phyloP scores from a whole-genome alignment of 1,140 invertebrate species.

The Drosophila virilis region DNA sequence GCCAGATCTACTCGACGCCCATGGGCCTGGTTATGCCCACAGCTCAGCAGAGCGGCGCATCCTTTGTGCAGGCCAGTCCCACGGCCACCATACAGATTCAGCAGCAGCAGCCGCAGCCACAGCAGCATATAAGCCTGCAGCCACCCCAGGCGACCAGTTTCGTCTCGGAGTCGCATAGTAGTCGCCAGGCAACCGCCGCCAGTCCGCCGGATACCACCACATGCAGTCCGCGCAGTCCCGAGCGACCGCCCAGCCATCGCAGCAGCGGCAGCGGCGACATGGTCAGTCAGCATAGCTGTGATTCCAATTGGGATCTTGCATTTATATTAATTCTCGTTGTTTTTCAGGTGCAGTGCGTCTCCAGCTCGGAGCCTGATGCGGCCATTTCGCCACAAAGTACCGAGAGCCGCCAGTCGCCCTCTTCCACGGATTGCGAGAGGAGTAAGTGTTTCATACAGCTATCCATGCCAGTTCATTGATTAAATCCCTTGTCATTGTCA shows the following conservation, averaged over 20 bases:
- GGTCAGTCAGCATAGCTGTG: conserved; percentile 38
- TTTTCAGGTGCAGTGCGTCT: conserved; percentile 92
- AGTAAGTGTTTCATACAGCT: conserved; percentile 46
- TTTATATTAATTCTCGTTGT: not conserved
- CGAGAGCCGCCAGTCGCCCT: conserved; percentile 80
- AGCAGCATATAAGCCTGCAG: conserved; percentile 59
- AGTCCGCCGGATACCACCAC: conserved; percentile 92
- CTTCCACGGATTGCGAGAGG: conserved; percentile 76
- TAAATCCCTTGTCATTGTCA: not conserved
- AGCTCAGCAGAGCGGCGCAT: conserved; percentile 81
- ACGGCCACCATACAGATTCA: conserved; percentile 85
- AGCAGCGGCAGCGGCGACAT: conserved; percentile 84
- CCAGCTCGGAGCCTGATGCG: conserved; percentile 91
- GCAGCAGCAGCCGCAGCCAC: conserved; percentile 85
- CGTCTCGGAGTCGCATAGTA: conserved; percentile 58
- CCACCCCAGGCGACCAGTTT: conserved; percentile 73
- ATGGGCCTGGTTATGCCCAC: conserved; percentile 90
- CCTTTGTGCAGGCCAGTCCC: conserved; percentile 87
- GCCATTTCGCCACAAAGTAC: conserved; percentile 82
- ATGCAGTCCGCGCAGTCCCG: conserved; percentile 87
- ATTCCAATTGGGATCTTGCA: not conserved
- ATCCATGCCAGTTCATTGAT: too few relatives aligned
- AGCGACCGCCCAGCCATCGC: conserved; percentile 77
- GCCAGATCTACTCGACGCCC: conserved; percentile 90
- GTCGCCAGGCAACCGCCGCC: conserved; percentile 81